Evolutionary conservation across 35 echinoderm and acorn worm species (phyloP).

Genomic region (Heliocidaris erythrogramma): DNA sequence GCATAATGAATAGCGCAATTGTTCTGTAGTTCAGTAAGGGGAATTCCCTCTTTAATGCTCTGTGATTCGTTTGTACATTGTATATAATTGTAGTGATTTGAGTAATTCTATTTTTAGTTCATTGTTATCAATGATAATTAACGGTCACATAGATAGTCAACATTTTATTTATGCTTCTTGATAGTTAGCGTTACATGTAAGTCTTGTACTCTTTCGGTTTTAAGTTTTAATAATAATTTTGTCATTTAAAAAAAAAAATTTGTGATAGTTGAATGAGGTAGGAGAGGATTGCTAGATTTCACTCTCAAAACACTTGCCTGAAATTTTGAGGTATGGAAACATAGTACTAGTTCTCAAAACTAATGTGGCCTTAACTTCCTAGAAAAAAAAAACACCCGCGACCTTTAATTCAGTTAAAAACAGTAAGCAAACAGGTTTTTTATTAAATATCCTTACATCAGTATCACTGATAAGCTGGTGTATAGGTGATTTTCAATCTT

Average conservation of each 20-base stretch:
- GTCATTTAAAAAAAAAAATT: neutral
- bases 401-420: neutral
- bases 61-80: neutral
- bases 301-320: neutral
- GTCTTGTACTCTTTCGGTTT: no score
- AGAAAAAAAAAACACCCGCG: neutral
- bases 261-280: neutral
- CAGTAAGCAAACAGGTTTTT: neutral
- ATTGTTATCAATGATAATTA: neutral
- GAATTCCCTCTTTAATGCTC: neutral
- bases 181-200: no score
- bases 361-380: neutral
- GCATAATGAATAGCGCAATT: neutral
- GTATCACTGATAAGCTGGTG: neutral
- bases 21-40: neutral
- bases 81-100: neutral
- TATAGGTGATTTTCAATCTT: neutral
- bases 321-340: no score
- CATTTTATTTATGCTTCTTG: neutral
- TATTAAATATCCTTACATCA: neutral
- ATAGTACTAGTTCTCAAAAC: no score
- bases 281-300: neutral
- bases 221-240: neutral
- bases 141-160: neutral
- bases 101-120: neutral